phyloP scores from a whole-genome alignment of 2,888 invertebrate species.

The Troides aeacus region DNA sequence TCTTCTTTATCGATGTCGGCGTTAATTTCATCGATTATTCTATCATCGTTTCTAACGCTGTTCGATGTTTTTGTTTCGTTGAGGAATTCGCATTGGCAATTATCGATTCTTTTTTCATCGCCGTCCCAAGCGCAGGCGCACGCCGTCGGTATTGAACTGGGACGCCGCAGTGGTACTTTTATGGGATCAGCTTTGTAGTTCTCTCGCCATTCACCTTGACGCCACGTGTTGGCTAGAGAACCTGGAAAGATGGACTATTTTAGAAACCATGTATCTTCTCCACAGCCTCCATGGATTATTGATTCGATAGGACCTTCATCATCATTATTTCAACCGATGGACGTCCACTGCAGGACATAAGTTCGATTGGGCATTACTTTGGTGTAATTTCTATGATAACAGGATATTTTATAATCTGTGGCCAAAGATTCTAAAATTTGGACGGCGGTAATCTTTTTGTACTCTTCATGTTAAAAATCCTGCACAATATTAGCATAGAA shows the following conservation, averaged over 20 bases:
- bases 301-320: too few relatives aligned
- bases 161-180: conserved; percentile 53
- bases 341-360: too few relatives aligned
- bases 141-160: conserved; percentile 37
- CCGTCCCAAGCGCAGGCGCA: conserved; percentile 46
- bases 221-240: conserved; percentile 90
- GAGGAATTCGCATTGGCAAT: conserved; percentile 18
- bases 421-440: too few relatives aligned
- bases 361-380: too few relatives aligned
- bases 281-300: too few relatives aligned
- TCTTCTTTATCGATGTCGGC: conserved; percentile 40
- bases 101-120: conserved; percentile 26
- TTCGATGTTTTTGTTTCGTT: conserved; percentile 26
- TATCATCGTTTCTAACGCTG: conserved; percentile 23
- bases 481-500: too few relatives aligned
- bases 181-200: conserved; percentile 62
- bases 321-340: too few relatives aligned
- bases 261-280: too few relatives aligned
- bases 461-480: too few relatives aligned
- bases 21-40: not conserved
- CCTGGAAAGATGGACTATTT: conserved; percentile 59
- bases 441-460: too few relatives aligned
- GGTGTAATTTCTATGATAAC: too few relatives aligned
- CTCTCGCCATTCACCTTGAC: conserved; percentile 85
- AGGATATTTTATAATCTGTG: too few relatives aligned